phyloP scores from a whole-genome alignment of 2,888 invertebrate genomes.

The Octodonta nipae region DNA sequence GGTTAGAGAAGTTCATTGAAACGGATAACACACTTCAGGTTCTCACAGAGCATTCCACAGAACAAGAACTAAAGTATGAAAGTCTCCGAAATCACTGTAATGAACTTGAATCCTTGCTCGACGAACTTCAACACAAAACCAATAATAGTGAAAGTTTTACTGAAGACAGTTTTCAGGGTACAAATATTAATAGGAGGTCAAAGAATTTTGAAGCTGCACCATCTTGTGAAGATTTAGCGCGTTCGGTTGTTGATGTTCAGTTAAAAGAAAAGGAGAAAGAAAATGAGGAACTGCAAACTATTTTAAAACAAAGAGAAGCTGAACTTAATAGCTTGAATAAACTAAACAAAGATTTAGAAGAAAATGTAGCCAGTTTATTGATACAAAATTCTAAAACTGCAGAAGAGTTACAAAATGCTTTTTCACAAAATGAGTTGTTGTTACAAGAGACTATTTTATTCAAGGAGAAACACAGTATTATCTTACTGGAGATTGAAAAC shows the following conservation, averaged over 20 bases:
- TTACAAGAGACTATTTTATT: too few relatives aligned
- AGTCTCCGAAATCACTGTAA: slow-evolving; percentile 23
- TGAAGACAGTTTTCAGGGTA: slow-evolving; percentile 14
- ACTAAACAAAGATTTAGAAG: slow-evolving; percentile 6
- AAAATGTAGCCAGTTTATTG: too few relatives aligned
- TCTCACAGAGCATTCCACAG: slow-evolving; percentile 20
- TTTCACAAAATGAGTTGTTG: too few relatives aligned
- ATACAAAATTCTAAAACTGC: too few relatives aligned
- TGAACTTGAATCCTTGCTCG: slow-evolving; percentile 36
- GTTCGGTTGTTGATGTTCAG: slow-evolving; percentile 34
- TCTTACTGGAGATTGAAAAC: too few relatives aligned
- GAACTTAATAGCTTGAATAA: slow-evolving; percentile 9
- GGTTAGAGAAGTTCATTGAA: slow-evolving; percentile 25
- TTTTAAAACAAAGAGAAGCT: slow-evolving; percentile 10
- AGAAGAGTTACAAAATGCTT: too few relatives aligned
- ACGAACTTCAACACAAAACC: slow-evolving; percentile 28
- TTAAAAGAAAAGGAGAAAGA: slow-evolving; percentile 29
- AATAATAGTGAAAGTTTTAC: slow-evolving; percentile 21
- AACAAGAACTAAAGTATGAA: slow-evolving; percentile 23
- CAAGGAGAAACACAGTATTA: too few relatives aligned
- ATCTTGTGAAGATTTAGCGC: slow-evolving; percentile 28
- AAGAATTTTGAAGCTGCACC: slow-evolving; percentile 11
- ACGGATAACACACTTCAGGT: slow-evolving; percentile 23
- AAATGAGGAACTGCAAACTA: slow-evolving; percentile 19
- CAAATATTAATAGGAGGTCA: slow-evolving; percentile 8